phyloP scores from a whole-genome alignment of 2,888 invertebrate genomes.

The Habrosyne pyritoides region DNA sequence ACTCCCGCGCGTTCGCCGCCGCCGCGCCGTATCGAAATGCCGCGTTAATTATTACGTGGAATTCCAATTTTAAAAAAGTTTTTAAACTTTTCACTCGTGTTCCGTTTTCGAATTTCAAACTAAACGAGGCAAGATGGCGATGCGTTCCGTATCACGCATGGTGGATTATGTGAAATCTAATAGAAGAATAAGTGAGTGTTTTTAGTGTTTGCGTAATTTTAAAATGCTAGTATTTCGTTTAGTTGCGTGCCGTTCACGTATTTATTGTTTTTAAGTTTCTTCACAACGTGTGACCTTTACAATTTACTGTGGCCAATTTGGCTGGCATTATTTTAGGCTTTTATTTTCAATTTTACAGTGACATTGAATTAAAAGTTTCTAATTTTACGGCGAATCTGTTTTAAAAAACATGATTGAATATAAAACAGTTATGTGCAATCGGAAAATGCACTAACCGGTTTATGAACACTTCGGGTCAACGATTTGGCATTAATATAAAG shows the following conservation, averaged over 20 bases:
- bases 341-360: not conserved
- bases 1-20: slow-evolving; percentile 50
- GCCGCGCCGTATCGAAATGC: slow-evolving; percentile 45
- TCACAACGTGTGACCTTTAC: not conserved
- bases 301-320: not conserved
- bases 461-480: not conserved
- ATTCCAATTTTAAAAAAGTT: slow-evolving; percentile 22
- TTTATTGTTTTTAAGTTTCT: slow-evolving; percentile 21
- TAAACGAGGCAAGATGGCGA: slow-evolving; percentile 51
- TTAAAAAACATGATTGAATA: not conserved
- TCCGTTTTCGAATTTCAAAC: slow-evolving; percentile 22
- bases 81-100: slow-evolving; percentile 14
- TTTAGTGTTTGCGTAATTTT: slow-evolving; percentile 20
- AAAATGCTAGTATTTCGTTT: slow-evolving; percentile 23
- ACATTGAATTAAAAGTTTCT: slow-evolving; percentile 3
- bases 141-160: slow-evolving; percentile 47
- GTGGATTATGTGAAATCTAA: slow-evolving; percentile 49
- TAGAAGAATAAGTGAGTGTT: slow-evolving; percentile 58
- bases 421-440: not conserved
- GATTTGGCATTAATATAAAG: not conserved
- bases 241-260: slow-evolving; percentile 15
- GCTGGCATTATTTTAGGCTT: not conserved
- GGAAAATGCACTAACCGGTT: not conserved
- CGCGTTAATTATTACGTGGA: slow-evolving; percentile 26
- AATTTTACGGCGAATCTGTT: not conserved